Evolutionary conservation across 1,140 invertebrate species (phyloP).

Genomic region (Chionoecetes opilio): DNA sequence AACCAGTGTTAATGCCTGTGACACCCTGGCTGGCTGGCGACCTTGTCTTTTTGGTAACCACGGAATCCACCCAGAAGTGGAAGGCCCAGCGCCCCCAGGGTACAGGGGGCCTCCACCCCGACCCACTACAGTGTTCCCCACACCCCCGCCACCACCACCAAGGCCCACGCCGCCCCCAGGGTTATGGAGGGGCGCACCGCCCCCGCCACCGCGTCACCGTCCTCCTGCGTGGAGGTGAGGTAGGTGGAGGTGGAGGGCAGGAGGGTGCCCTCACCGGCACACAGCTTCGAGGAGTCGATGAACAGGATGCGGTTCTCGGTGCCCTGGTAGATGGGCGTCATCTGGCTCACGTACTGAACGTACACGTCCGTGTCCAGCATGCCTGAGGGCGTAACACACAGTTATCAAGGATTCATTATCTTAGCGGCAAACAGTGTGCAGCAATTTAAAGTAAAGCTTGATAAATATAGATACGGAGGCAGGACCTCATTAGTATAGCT

Average conservation of each 20-base stretch:
- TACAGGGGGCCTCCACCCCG: background rate
- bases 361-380: constrained; percentile 77
- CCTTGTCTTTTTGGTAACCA: background rate
- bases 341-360: constrained; percentile 67
- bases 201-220: background rate
- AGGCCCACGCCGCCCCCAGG: background rate
- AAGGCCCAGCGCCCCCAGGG: background rate
- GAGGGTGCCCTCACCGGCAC: constrained; percentile 68
- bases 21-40: background rate
- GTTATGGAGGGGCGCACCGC: background rate
- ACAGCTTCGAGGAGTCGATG: constrained; percentile 72
- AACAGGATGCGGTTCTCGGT: constrained; percentile 79
- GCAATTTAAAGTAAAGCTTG: no score
- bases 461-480: no score
- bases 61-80: background rate
- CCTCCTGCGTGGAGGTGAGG: background rate
- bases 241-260: background rate
- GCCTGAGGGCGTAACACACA: constrained; percentile 59
- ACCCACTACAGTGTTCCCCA: background rate
- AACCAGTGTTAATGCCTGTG: background rate
- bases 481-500: no score
- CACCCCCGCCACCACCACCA: constrained; percentile 47
- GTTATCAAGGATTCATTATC: no score
- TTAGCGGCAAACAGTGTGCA: no score
- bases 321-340: constrained; percentile 77